Base-by-base conservation (phyloP, 2,113 vertebrate species). In the Myotis davidii region DNA sequence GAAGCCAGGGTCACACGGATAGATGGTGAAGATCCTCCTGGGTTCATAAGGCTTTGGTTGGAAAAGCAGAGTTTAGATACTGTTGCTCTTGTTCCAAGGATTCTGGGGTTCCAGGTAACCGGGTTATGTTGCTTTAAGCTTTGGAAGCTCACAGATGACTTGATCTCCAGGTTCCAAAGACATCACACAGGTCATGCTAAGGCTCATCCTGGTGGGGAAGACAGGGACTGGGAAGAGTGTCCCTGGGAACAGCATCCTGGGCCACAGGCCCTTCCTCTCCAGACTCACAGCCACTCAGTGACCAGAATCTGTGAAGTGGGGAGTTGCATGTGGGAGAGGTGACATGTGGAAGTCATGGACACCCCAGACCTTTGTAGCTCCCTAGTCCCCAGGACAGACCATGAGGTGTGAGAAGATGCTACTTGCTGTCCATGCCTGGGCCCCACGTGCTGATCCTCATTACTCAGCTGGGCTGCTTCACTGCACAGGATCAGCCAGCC, bases 331-430 rank as follows among this genome's bases (percentile, higher is more conserved):
- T 59, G 69, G 69, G 1, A 0, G 29, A 77, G 20, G 5, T 94
- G 85, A 48, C 70, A 48, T 0, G 85, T 98, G 56, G 95, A 97
- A 39, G 95, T 99, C 64, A 94, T 98, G 42, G 98, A 98, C 23
- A 98, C 97, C 25, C 98, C 98, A 0, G 98, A 98, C 95, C 93
- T 98, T 29, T 98, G 98, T 48, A 94, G 98, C 18, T 96, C 98
- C 21, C 85, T 97, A 14, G 97, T 98, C 6, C 1, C 29, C 32
- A 1, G 34, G 91, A 97, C 69, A 27, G 98, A 98, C 85, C 45
- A 45, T 45, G 45, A 11, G 45, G 45, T 45, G 45, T 45, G 45
- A 45, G 45, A 45, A 45, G 45, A 45, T 45, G 45, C 45, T 45
- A 90, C 90, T 21, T 85, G 78, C 93, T 97, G 17, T 93, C 90